These are phyloP conservation scores for Sitodiplosis mosellana DNA, from an alignment of 1,140 invertebrate genomes.

Conservation along the genomic window DNA sequence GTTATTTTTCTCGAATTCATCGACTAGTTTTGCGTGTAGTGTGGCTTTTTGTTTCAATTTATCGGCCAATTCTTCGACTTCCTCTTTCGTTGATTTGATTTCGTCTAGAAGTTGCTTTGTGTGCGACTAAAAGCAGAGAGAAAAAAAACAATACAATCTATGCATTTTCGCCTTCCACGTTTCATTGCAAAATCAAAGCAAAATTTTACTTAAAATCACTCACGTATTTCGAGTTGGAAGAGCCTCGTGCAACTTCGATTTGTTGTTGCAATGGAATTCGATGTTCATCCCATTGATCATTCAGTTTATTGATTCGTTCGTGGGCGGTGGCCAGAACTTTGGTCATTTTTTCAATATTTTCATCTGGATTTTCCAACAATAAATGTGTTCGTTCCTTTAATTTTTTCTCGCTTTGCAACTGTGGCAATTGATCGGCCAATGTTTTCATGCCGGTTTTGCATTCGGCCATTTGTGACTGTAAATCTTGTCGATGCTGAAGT, in stretches of 20 bases:
- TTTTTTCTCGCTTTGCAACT: conserved; percentile 12
- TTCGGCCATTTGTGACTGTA: conserved; percentile 2
- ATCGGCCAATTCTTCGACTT: conserved; percentile 13
- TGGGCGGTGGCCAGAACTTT: conserved; percentile 11
- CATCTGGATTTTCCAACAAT: conserved; percentile 17
- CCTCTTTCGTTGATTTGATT: conserved; percentile 5
- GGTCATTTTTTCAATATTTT: conserved; percentile 18
- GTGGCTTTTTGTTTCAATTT: conserved; percentile 12
- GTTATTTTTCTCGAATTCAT: conserved; percentile 18
- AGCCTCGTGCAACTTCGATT: conserved; percentile 7
- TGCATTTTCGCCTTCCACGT: neutral
- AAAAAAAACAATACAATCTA: no score
- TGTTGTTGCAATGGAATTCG: conserved; percentile 12
- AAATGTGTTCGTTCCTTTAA: conserved; percentile 17
- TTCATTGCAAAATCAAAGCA: no score
- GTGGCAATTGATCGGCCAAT: neutral
- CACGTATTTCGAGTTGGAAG: neutral
- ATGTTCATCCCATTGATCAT: conserved; percentile 21
- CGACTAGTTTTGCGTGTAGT: conserved; percentile 28
- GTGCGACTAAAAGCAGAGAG: neutral
- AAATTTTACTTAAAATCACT: no score
- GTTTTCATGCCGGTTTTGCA: neutral
- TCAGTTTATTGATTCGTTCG: conserved; percentile 14
- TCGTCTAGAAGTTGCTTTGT: neutral
- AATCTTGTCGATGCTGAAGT: conserved; percentile 4